A percentile compares a stretch with the other conserved stretches of the same genome.
Conservation (phyloP, 2,888 invertebrate genomes). For the Trilocha varians region DNA sequence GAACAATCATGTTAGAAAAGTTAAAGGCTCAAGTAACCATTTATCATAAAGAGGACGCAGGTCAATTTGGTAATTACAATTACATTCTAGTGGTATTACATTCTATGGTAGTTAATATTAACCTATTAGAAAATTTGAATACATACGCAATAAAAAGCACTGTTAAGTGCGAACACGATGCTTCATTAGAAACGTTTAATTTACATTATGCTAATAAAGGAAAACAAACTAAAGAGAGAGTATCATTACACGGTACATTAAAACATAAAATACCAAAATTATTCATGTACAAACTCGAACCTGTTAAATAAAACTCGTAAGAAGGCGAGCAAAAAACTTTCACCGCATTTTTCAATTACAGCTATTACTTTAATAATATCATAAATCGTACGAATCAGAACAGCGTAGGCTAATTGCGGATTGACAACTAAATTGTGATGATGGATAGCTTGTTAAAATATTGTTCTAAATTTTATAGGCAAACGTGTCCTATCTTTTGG, state of each 20-base stretch:
- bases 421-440: slow-evolving; percentile 35
- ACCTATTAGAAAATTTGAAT: too few relatives aligned
- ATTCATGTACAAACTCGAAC: slow-evolving; percentile 12
- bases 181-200: not conserved
- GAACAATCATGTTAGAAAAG: too few relatives aligned
- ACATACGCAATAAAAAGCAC: not conserved
- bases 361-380: slow-evolving; percentile 34
- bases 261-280: not conserved
- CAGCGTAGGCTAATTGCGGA: slow-evolving; percentile 29
- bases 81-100: too few relatives aligned
- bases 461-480: too few relatives aligned
- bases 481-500: too few relatives aligned
- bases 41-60: too few relatives aligned
- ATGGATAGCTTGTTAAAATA: not conserved
- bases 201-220: not conserved
- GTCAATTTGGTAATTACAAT: too few relatives aligned
- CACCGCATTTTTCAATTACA: slow-evolving; percentile 28
- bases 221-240: not conserved
- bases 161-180: not conserved
- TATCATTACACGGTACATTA: not conserved
- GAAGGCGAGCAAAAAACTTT: slow-evolving; percentile 22
- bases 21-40: too few relatives aligned
- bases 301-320: slow-evolving; percentile 24
- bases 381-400: slow-evolving; percentile 28
- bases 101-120: too few relatives aligned